A percentile compares a stretch with the other conserved stretches of the same genome.
These are phyloP conservation scores for Varanus salvator DNA, from an alignment of 2,113 vertebrate genomes.

Conservation along the genomic window DNA sequence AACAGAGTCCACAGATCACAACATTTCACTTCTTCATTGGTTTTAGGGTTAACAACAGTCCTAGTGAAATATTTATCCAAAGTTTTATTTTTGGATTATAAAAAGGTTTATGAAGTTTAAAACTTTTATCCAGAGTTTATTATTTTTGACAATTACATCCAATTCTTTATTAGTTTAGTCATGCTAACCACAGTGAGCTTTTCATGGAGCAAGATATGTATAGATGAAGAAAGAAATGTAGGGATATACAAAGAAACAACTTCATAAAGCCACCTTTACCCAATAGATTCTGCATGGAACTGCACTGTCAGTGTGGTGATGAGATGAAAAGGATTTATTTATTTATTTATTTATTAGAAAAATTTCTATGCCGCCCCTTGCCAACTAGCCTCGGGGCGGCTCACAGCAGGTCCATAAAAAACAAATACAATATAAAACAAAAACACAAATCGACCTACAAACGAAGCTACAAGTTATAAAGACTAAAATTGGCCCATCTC, in stretches of 20 bases:
- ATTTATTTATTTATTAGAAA: too few relatives aligned
- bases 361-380: too few relatives aligned
- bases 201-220: not conserved
- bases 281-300: not conserved
- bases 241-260: not conserved
- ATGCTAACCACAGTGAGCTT: not conserved
- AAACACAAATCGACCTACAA: too few relatives aligned
- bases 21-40: conserved; percentile 49
- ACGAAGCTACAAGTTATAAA: too few relatives aligned
- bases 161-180: not conserved
- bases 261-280: not conserved
- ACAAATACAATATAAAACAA: too few relatives aligned
- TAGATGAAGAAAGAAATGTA: too few relatives aligned
- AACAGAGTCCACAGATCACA: conserved; percentile 49
- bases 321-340: too few relatives aligned
- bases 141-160: not conserved
- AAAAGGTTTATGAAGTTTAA: too few relatives aligned
- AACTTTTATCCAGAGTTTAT: too few relatives aligned
- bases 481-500: too few relatives aligned
- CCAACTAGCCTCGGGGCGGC: too few relatives aligned
- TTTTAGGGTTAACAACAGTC: conserved; percentile 30
- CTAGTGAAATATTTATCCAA: not conserved
- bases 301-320: not conserved
- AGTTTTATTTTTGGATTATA: not conserved
- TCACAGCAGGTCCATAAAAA: too few relatives aligned